A percentile compares a stretch with the other conserved stretches of the same genome.
phyloP scores from a whole-genome alignment of 2,888 invertebrate species.

The Machimus atricapillus region DNA sequence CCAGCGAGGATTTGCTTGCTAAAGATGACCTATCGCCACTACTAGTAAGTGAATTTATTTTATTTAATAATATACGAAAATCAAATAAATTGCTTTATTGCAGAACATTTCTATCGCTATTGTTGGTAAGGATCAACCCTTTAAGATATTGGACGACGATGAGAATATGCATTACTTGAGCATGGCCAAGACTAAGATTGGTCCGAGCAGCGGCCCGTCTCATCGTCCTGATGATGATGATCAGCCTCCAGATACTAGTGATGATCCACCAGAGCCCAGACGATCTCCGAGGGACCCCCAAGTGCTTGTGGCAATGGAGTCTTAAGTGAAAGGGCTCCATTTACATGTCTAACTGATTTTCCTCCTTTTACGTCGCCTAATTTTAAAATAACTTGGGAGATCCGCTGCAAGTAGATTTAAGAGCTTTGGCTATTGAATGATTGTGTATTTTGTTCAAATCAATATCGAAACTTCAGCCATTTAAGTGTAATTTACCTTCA shows the following conservation, averaged over 20 bases:
- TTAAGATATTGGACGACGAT: constrained; percentile 82
- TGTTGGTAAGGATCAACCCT: constrained; percentile 83
- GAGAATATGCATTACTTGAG: constrained; percentile 62
- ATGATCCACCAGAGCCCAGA: constrained; percentile 54
- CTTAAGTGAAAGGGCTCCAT: neutral
- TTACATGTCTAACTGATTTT: neutral
- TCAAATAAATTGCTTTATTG: neutral
- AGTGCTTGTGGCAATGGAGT: constrained; percentile 59
- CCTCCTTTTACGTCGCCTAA: neutral
- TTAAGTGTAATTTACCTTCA: neutral
- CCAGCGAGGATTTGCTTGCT: constrained; percentile 88
- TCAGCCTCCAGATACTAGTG: constrained; percentile 57
- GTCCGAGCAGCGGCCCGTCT: constrained; percentile 51
- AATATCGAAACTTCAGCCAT: neutral
- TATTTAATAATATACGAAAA: neutral
- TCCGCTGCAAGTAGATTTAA: neutral
- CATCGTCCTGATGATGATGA: constrained; percentile 58
- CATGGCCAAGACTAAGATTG: constrained; percentile 53
- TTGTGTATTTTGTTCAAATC: neutral
- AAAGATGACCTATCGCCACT: constrained; percentile 54
- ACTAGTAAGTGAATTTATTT: constrained; percentile 51
- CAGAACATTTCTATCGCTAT: constrained; percentile 84
- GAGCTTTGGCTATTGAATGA: neutral
- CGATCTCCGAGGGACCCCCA: constrained; percentile 60
- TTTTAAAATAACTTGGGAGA: neutral